These are phyloP conservation scores for Tigriopus japonicus DNA, from an alignment of 1,140 invertebrate genomes.

Conservation along the genomic window DNA sequence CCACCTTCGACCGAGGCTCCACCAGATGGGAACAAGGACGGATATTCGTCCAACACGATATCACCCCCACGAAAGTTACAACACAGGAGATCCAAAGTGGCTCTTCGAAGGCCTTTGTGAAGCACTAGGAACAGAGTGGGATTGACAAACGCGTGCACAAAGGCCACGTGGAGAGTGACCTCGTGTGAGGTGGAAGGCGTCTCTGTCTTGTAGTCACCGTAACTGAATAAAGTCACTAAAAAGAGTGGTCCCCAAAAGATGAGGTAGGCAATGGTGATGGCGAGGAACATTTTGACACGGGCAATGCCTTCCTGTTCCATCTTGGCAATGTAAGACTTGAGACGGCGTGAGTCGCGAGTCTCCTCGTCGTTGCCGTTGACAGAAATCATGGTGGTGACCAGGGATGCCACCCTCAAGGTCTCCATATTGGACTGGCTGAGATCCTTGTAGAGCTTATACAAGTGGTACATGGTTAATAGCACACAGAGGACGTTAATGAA, in stretches of 20 bases:
- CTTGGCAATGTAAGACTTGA: conserved; percentile 51
- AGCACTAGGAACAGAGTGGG: conserved; percentile 57
- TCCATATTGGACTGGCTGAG: conserved; percentile 50
- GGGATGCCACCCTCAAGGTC: conserved; percentile 46
- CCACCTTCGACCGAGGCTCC: not conserved
- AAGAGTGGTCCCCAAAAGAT: conserved; percentile 75
- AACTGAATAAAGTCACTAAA: conserved; percentile 46
- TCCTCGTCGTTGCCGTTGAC: conserved; percentile 17
- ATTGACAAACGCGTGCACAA: conserved; percentile 67
- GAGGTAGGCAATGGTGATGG: conserved; percentile 61
- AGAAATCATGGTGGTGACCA: conserved; percentile 27
- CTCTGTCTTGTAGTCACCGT: conserved; percentile 20
- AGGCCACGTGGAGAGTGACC: conserved; percentile 63
- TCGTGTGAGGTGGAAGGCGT: conserved; percentile 16
- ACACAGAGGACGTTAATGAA: conserved; percentile 67
- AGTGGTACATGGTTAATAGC: conserved; percentile 59
- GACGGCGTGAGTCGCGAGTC: conserved; percentile 41
- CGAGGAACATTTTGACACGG: conserved; percentile 49
- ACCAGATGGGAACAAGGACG: not conserved
- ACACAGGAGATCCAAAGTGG: conserved; percentile 7
- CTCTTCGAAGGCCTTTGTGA: conserved; percentile 29
- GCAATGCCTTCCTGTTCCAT: conserved; percentile 43
- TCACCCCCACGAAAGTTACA: conserved; percentile 3
- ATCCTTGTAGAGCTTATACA: conserved; percentile 61
- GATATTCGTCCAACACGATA: not conserved